Conservation (phyloP, 2,797 vertebrate genomes). For the Protonibea diacanthus region DNA sequence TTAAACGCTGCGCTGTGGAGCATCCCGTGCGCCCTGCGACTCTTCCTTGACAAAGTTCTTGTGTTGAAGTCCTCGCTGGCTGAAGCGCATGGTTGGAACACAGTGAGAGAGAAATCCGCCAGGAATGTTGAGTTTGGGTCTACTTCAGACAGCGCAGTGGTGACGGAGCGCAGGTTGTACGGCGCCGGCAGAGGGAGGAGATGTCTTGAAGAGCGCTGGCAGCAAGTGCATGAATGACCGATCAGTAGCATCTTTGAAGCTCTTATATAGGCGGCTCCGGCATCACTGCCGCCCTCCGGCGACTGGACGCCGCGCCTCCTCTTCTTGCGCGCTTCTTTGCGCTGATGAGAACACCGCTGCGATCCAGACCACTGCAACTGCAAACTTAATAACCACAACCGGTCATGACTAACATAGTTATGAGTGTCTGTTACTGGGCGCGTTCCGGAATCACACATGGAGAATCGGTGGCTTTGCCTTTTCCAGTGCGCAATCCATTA, state of each 20-base stretch:
- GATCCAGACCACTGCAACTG: background rate
- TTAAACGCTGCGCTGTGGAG: constrained; percentile 21
- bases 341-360: background rate
- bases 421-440: background rate
- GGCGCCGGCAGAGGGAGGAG: background rate
- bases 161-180: background rate
- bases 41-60: constrained; percentile 46
- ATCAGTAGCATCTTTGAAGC: constrained; percentile 58
- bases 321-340: constrained; percentile 28
- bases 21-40: constrained; percentile 42
- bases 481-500: background rate
- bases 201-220: constrained; percentile 37
- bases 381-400: constrained; percentile 1
- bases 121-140: background rate
- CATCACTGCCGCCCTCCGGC: constrained; percentile 42
- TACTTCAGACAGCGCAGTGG: constrained; percentile 11
- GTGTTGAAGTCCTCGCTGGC: constrained; percentile 18
- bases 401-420: background rate
- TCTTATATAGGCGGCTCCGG: constrained; percentile 79
- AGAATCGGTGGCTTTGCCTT: constrained; percentile 1
- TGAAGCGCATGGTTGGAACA: constrained; percentile 20
- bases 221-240: constrained; percentile 50
- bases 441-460: background rate
- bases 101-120: background rate
- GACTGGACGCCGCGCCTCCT: constrained; percentile 47